These are phyloP conservation scores for Bibio marci DNA, from an alignment of 2,888 invertebrate genomes.

Conservation along the genomic window DNA sequence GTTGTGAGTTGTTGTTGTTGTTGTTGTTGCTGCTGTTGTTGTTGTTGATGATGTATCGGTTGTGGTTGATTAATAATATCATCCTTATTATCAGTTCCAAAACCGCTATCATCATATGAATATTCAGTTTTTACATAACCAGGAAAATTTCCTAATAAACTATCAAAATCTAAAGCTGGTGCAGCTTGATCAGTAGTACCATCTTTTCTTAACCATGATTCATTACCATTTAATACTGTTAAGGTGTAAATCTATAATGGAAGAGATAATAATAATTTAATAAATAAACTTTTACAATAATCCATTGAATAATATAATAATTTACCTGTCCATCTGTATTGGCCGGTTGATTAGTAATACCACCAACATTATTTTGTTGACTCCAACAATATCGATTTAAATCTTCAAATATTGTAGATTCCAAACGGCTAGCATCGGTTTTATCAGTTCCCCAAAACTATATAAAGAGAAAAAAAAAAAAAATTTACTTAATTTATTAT, in stretches of 20 bases:
- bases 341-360: slow-evolving; percentile 21
- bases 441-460: slow-evolving; percentile 35
- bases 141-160: slow-evolving; percentile 51
- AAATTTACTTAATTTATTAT: too few species aligned
- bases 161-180: slow-evolving; percentile 55
- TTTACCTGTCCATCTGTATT: slow-evolving; percentile 47
- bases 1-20: slow-evolving; percentile 16
- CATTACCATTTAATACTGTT: slow-evolving; percentile 65
- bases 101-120: slow-evolving; percentile 61
- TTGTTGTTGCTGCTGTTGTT: slow-evolving; percentile 10
- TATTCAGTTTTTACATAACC: slow-evolving; percentile 55
- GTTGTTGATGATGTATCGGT: slow-evolving; percentile 12
- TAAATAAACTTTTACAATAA: too few species aligned
- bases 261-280: neutral
- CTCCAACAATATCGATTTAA: slow-evolving; percentile 73
- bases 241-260: slow-evolving; percentile 56
- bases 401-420: slow-evolving; percentile 64
- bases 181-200: slow-evolving; percentile 25
- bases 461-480: slow-evolving; percentile 7
- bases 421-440: slow-evolving; percentile 46
- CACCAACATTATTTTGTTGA: slow-evolving; percentile 29
- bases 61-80: slow-evolving; percentile 23
- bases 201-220: slow-evolving; percentile 45
- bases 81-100: slow-evolving; percentile 48
- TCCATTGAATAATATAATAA: neutral